Percentiles rank a stretch among this genome's conserved stretches.
phyloP scores from a whole-genome alignment of 2,797 vertebrate genomes.

The Halcyon smyrnensis region DNA sequence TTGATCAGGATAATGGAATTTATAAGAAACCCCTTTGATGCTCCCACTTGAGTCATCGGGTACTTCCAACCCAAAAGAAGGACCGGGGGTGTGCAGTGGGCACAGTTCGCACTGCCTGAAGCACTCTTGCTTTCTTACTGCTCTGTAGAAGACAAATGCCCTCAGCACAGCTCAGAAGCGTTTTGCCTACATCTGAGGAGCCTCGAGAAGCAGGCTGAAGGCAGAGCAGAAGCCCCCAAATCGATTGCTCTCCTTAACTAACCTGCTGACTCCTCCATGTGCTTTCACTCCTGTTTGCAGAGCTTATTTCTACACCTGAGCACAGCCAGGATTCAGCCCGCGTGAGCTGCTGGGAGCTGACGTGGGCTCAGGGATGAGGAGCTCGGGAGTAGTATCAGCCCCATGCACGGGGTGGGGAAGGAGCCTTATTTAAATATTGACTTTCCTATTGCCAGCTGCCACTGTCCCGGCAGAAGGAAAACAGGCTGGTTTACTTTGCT shows the following conservation, averaged over 20 bases:
- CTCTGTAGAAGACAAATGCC: neutral
- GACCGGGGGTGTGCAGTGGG: fast-evolving
- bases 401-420: neutral
- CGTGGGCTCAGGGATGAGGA: neutral
- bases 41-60: fast-evolving
- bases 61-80: neutral
- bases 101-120: neutral
- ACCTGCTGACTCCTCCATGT: neutral
- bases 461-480: neutral
- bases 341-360: neutral
- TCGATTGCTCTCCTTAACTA: neutral
- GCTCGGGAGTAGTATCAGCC: neutral
- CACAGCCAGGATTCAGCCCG: neutral
- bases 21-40: neutral
- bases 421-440: neutral
- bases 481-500: neutral
- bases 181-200: neutral
- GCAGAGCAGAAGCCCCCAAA: neutral
- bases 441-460: neutral
- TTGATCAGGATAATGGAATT: neutral
- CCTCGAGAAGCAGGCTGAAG: neutral
- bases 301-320: neutral
- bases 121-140: neutral
- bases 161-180: neutral
- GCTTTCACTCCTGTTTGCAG: neutral